A percentile compares a stretch with the other conserved stretches of the same genome.
Evolutionary conservation across 2,113 vertebrate genomes (phyloP).

Genomic region (Taxidea taxus): DNA sequence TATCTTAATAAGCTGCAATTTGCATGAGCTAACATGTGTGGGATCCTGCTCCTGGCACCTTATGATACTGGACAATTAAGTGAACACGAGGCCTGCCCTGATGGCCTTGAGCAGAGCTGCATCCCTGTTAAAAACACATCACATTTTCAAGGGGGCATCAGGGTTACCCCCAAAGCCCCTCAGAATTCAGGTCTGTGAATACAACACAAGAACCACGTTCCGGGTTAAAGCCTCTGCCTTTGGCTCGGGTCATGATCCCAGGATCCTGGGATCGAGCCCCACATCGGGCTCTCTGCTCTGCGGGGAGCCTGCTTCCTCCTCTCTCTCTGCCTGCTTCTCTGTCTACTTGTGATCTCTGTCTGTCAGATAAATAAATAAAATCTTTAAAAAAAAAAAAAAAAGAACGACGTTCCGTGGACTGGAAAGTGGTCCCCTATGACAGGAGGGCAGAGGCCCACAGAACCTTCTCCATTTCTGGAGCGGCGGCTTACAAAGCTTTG

Average conservation of each 20-base stretch:
- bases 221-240: too few species aligned
- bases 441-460: not conserved
- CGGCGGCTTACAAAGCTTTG: accelerated
- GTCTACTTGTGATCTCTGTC: too few species aligned
- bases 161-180: not conserved
- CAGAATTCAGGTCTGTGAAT: not conserved
- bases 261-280: too few species aligned
- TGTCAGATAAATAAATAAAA: too few species aligned
- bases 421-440: not conserved
- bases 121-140: not conserved
- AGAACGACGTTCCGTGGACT: not conserved
- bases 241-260: too few species aligned
- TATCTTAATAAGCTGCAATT: not conserved
- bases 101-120: not conserved
- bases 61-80: accelerated
- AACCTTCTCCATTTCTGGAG: not conserved
- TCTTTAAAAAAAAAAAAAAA: too few species aligned
- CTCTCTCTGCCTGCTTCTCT: too few species aligned
- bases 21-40: not conserved
- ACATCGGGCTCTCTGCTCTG: too few species aligned
- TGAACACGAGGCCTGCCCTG: not conserved
- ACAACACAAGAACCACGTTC: not conserved
- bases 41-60: not conserved
- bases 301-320: too few species aligned
- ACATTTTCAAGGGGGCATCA: not conserved